Conservation (phyloP, 2,888 invertebrate genomes). For the Bellardia pandia region DNA sequence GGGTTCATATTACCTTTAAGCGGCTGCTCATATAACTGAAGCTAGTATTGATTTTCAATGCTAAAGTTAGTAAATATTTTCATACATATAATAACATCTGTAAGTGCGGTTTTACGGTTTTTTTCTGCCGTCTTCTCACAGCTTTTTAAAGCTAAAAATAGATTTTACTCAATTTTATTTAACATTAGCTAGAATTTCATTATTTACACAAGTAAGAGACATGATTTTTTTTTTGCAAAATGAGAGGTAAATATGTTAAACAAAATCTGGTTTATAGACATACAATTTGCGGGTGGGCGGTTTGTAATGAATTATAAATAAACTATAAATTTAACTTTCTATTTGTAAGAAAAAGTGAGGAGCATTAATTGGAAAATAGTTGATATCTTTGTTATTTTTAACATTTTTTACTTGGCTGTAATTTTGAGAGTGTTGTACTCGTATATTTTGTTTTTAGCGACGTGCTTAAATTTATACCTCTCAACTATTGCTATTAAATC, state of each 20-base stretch:
- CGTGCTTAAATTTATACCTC: neutral
- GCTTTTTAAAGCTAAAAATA: slow-evolving; percentile 32
- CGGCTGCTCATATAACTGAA: slow-evolving; percentile 21
- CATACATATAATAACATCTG: slow-evolving; percentile 4
- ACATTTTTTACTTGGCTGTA: too few species aligned
- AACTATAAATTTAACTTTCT: neutral
- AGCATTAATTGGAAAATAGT: too few species aligned
- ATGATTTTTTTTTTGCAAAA: neutral
- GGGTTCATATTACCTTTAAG: slow-evolving; percentile 17
- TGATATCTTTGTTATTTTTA: too few species aligned
- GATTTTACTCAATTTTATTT: slow-evolving; percentile 23
- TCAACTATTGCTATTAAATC: neutral
- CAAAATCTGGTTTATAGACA: slow-evolving; percentile 3
- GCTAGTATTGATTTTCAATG: slow-evolving; percentile 44
- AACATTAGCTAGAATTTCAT: slow-evolving; percentile 48
- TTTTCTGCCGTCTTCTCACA: neutral
- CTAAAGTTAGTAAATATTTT: slow-evolving; percentile 8
- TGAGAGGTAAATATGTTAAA: slow-evolving; percentile 16
- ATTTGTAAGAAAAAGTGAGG: neutral
- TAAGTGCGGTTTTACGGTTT: slow-evolving; percentile 39
- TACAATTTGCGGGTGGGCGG: slow-evolving; percentile 18
- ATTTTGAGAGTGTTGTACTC: too few species aligned
- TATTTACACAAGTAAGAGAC: slow-evolving; percentile 5
- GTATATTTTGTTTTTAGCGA: too few species aligned
- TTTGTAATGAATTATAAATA: neutral